Evolutionary conservation across 1,140 invertebrate genomes (phyloP).

Genomic region (Brachionus koreanus): DNA sequence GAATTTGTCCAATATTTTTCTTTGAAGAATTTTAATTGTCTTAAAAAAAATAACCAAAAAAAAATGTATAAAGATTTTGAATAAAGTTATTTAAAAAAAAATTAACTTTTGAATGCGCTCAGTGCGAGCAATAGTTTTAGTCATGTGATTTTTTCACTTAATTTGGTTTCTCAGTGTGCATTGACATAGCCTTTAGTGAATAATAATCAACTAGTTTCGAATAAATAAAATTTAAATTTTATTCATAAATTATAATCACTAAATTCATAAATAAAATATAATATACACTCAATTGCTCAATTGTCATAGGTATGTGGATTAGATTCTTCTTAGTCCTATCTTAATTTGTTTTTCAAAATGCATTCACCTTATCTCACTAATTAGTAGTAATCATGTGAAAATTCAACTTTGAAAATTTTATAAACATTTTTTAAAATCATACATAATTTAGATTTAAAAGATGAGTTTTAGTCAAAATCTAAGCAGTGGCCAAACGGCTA

Average conservation of each 20-base stretch:
- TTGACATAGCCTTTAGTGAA: not conserved
- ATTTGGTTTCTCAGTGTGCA: not conserved
- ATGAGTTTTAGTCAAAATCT: constrained; percentile 35
- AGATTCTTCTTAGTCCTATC: not conserved
- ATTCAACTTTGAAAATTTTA: not conserved
- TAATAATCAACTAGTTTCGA: not conserved
- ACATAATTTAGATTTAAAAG: not conserved
- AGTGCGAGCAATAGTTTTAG: not conserved
- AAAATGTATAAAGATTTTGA: constrained; percentile 18
- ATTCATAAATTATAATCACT: constrained; percentile 34
- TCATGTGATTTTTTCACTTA: not conserved
- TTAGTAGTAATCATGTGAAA: not conserved
- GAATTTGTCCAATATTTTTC: not conserved
- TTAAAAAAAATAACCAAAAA: not conserved
- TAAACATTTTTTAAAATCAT: not conserved
- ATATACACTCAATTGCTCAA: not conserved
- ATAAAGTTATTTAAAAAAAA: constrained; percentile 25
- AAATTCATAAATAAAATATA: not conserved
- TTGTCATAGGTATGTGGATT: not conserved
- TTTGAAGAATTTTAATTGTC: not conserved
- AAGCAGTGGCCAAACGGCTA: not conserved
- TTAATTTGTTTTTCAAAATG: not conserved
- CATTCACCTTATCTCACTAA: not conserved
- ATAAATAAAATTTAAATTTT: constrained; percentile 13
- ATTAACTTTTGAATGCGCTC: not conserved